Evolutionary conservation across 1,140 invertebrate species (phyloP).

Genomic region (Paraescarpia echinospica): DNA sequence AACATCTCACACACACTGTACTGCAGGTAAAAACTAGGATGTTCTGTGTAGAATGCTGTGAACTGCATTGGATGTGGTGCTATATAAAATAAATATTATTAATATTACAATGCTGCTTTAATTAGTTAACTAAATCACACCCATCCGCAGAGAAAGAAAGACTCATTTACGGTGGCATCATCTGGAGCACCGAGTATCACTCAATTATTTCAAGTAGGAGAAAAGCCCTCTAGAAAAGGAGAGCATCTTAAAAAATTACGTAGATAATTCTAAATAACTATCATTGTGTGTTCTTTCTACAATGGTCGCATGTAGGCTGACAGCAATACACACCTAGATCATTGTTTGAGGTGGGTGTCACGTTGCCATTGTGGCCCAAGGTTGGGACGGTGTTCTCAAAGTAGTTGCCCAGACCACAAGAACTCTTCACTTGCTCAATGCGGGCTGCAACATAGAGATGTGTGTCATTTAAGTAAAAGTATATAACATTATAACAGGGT

Average conservation of each 20-base stretch:
- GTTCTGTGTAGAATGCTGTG: not conserved
- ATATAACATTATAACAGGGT: not conserved
- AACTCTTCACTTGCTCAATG: slow-evolving; percentile 41
- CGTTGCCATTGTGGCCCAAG: slow-evolving; percentile 45
- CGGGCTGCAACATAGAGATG: slow-evolving; percentile 37
- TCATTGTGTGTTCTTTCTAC: no score
- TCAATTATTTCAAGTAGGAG: not conserved
- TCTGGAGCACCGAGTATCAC: no score
- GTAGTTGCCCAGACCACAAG: slow-evolving; percentile 36
- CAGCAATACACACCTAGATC: slow-evolving; percentile 33
- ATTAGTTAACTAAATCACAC: no score
- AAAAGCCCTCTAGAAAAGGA: no score
- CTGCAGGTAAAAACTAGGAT: no score
- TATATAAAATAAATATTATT: not conserved
- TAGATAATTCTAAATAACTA: no score
- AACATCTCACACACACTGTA: no score
- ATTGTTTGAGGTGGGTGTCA: slow-evolving; percentile 37
- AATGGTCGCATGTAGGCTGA: no score
- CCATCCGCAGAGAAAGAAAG: no score
- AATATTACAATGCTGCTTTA: no score
- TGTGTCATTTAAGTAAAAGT: not conserved
- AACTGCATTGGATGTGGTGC: not conserved
- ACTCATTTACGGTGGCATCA: no score
- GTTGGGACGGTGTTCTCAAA: slow-evolving; percentile 39
- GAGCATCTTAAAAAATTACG: no score